Conservation (phyloP, 2,797 vertebrate species). For the Knipowitschia caucasica region DNA sequence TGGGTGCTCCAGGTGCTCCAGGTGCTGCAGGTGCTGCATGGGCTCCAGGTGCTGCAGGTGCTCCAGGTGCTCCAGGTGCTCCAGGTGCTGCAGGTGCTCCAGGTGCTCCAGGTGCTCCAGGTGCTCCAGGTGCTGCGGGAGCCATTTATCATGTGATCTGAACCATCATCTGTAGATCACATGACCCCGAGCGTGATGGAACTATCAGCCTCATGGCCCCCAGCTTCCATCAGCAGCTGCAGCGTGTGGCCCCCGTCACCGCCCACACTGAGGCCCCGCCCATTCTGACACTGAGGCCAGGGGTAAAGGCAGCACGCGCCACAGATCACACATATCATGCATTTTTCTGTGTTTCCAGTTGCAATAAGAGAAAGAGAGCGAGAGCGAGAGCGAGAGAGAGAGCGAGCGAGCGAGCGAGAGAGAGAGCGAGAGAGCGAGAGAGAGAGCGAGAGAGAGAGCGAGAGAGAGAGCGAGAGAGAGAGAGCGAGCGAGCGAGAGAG, state of each 20-base stretch:
- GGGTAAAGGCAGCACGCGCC: conserved; percentile 7
- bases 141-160: conserved; percentile 14
- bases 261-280: no score
- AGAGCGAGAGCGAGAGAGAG: no score
- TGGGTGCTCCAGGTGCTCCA: neutral
- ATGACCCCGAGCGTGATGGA: conserved; percentile 34
- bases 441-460: no score
- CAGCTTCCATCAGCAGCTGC: conserved; percentile 46
- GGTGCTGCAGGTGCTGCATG: neutral
- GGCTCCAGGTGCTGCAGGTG: conserved; percentile 1
- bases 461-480: no score
- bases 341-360: neutral
- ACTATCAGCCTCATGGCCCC: conserved; percentile 37
- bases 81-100: neutral
- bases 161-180: conserved; percentile 12
- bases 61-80: conserved; percentile 1
- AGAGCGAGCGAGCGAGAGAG: no score
- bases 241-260: conserved; percentile 24
- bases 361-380: no score
- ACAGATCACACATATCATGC: neutral
- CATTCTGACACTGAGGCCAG: conserved; percentile 20
- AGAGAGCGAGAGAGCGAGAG: no score
- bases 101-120: conserved; percentile 1
- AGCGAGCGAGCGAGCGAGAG: no score
- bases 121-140: neutral